A percentile compares a stretch with the other conserved stretches of the same genome.
Evolutionary conservation across 2,797 vertebrate species (phyloP).

Genomic region (Pipistrellus pipistrellus): DNA sequence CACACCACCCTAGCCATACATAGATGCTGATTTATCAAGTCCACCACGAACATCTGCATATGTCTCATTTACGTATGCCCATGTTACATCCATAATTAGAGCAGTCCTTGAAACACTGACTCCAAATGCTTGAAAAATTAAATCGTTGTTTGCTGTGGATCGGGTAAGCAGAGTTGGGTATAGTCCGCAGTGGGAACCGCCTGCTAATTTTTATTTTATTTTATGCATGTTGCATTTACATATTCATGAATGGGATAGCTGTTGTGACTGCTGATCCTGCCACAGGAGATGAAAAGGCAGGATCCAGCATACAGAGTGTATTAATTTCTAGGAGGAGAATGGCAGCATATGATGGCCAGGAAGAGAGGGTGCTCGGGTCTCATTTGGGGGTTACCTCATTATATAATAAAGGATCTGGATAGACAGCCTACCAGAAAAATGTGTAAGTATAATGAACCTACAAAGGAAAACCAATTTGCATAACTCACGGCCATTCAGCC

Average conservation of each 20-base stretch:
- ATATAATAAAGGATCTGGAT: conserved; percentile 43
- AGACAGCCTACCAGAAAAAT: conserved; percentile 4
- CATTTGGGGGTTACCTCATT: background rate
- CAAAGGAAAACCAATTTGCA: conserved; percentile 24
- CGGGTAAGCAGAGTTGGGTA: conserved; percentile 42
- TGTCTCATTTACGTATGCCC: conserved; percentile 52
- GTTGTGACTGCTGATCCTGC: conserved; percentile 86
- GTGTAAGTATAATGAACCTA: conserved; percentile 40
- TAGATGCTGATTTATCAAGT: conserved; percentile 31
- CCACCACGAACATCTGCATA: conserved; percentile 29
- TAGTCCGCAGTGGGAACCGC: background rate
- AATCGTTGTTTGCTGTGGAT: conserved; percentile 28
- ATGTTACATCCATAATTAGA: conserved; percentile 35
- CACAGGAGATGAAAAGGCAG: conserved; percentile 85
- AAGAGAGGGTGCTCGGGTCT: conserved; percentile 75
- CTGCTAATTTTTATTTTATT: conserved; percentile 77
- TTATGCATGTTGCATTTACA: conserved; percentile 89
- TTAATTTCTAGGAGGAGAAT: conserved; percentile 82
- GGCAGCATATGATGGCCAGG: conserved; percentile 81
- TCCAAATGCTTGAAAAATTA: conserved; percentile 55
- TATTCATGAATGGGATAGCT: conserved; percentile 90
- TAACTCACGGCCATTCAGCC: conserved; percentile 2
- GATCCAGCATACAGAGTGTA: conserved; percentile 75
- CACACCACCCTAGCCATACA: background rate
- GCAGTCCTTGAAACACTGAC: conserved; percentile 15